Evolutionary conservation across 2,888 invertebrate species (phyloP), one percentile per base, ranked within the genome.

Genomic region (Syritta pipiens): DNA sequence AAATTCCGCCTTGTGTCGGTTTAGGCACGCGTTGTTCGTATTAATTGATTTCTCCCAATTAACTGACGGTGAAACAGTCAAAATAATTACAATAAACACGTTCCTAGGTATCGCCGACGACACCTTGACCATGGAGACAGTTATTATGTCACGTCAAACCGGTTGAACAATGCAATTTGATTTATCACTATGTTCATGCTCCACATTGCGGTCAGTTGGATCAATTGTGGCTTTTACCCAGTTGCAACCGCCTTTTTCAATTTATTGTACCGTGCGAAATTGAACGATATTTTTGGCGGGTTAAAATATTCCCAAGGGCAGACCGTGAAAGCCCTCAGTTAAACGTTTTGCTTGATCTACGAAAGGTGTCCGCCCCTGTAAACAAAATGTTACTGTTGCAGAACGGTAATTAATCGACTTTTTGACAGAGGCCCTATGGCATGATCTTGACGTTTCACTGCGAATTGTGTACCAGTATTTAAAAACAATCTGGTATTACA

Each of bases 81-180:
- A 51, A 51, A 53, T 53, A 65, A 65, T 53, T 55, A 44, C 7
- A 37, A 22, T 46, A 42, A 17, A 44, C 35, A 17, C 10, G 32
- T 42, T 30, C 32, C 53, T 44, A 32, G 17, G 6, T 51, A 30
- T 53, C 63, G 44, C 35, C 6, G 26, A n/a, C n/a, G n/a, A n/a
- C 35, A 63, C 72, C 72, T 72, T 65, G 72, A 72, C 72, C 72
- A 72, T 72, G 72, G 19, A 42, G 19, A 40, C 37, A 14, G 17
- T 0, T 30, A n/a, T 19, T 30, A 17, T 32, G 40, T 42, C 26
- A 72, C 42, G 49, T 65, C 51, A 28, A 26, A 26, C 10, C 46
- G 32, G n/a, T 28, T 28, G 9, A 57, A 72, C 32, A 72, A 63
- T 65, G 57, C 55, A 57, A 57, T 72, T 57, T 57, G 57, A 57